Conservation (phyloP, 2,113 vertebrate species). For the Varanus salvator region DNA sequence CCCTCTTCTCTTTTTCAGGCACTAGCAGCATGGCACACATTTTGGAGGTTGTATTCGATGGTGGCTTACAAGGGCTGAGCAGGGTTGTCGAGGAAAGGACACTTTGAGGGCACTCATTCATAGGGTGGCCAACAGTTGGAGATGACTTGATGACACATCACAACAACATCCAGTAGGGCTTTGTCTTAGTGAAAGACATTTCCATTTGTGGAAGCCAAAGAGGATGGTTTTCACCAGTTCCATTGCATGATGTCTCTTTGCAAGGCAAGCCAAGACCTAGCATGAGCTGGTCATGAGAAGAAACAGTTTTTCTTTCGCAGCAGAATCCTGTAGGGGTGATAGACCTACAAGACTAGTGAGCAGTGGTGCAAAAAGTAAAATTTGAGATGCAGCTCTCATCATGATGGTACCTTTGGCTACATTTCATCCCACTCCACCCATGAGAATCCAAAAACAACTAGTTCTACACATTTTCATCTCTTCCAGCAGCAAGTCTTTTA, state of each 20-base stretch:
- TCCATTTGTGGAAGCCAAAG: not conserved
- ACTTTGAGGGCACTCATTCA: too few relatives aligned
- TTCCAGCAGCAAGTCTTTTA: too few relatives aligned
- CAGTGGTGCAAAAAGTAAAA: not conserved
- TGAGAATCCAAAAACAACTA: too few relatives aligned
- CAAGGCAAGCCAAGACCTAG: not conserved
- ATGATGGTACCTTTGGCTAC: too few relatives aligned
- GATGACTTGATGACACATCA: too few relatives aligned
- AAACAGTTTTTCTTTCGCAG: not conserved
- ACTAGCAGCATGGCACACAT: not conserved
- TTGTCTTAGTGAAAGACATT: not conserved
- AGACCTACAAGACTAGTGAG: not conserved
- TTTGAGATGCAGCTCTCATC: too few relatives aligned
- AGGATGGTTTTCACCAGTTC: not conserved
- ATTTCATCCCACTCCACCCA: too few relatives aligned
- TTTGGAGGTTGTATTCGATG: not conserved
- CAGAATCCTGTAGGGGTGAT: not conserved
- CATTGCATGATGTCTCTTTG: not conserved
- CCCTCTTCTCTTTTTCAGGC: not conserved
- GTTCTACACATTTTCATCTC: too few relatives aligned
- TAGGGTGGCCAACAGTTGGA: too few relatives aligned
- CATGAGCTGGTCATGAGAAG: not conserved
- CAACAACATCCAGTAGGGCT: too few relatives aligned
- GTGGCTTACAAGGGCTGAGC: not conserved
- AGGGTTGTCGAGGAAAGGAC: too few relatives aligned